Base-by-base conservation (phyloP, 2,888 invertebrate genomes). In the Teleogryllus oceanicus region DNA sequence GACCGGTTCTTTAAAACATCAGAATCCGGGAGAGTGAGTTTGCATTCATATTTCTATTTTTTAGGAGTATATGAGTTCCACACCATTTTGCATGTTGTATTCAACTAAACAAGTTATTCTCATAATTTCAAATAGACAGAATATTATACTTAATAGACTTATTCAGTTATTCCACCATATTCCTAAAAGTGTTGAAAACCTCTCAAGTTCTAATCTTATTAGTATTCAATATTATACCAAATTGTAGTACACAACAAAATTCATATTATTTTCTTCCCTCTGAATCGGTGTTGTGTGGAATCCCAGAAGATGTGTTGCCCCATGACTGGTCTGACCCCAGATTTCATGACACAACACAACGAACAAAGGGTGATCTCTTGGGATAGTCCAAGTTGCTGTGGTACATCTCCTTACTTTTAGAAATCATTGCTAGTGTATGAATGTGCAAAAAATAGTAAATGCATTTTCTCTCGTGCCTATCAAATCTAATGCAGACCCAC, bases 341-440 rank as follows among this genome's bases (percentile, higher is more conserved):
- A 37, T 37, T 37, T 37, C 13, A 62, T 62, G n/a, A 62, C 13
- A 18, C n/a, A 62, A 62, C 62, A 18, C 62, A 62, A 62, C 62
- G n/a, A 62, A 62, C 2, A 5, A 37, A 37, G 37, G 37, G 37
- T 62, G 62, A 62, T 62, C 62, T 62, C 62, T 13, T 62, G 62
- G 62, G 62, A 62, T 18, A 62, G n/a, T 18, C 13, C 62, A 62
- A 62, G 62, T 62, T 62, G 13, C n/a, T 62, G 62, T 62, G 62
- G 62, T 62, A 62, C 62, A 62, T 62, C n/a, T 62, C 62, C n/a
- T 62, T 62, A 62, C 62, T 62, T 62, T 62, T 62, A 62, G 62
- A 62, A 62, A 62, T 62, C n/a, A n/a, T 62, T 62, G 62, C 62
- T 62, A 62, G 62, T n/a, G n/a, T 62, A 62, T 62, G 62, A 62